phyloP scores from a whole-genome alignment of 2,113 vertebrate species.

The Rhynchomys soricoides region DNA sequence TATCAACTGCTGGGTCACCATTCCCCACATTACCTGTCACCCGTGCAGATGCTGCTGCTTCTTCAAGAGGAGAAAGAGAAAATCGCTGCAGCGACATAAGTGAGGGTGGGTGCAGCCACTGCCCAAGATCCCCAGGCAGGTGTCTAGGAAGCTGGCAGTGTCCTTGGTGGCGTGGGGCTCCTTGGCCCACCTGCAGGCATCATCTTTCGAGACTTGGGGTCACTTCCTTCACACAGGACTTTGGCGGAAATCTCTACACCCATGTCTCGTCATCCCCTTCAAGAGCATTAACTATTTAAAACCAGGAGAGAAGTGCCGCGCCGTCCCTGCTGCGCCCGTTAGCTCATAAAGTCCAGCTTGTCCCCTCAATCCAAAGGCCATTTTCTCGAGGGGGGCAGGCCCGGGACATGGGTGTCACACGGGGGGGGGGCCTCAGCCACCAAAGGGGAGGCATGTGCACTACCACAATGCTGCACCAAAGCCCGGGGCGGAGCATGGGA shows the following conservation, averaged over 20 bases:
- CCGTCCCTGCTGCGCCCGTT: background rate
- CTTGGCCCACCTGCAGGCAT: slow-evolving; percentile 3
- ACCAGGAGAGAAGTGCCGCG: slow-evolving; percentile 39
- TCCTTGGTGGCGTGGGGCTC: background rate
- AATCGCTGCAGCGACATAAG: slow-evolving; percentile 97
- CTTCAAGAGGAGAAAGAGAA: slow-evolving; percentile 99
- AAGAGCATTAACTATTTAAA: slow-evolving; percentile 79
- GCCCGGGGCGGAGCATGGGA: background rate
- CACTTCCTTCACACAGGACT: slow-evolving; percentile 73
- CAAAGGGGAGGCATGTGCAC: slow-evolving; percentile 30
- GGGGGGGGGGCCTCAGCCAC: slow-evolving; percentile 25
- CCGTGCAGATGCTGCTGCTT: slow-evolving; percentile 96
- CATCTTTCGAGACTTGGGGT: slow-evolving; percentile 36
- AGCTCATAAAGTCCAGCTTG: slow-evolving; percentile 67
- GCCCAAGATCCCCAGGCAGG: background rate
- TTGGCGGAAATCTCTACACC: slow-evolving; percentile 71
- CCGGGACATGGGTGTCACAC: background rate
- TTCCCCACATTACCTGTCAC: fast-evolving
- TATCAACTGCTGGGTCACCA: background rate
- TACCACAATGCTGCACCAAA: slow-evolving; percentile 79
- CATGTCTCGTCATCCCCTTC: slow-evolving; percentile 57
- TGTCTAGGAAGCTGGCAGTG: background rate
- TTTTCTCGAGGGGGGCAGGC: slow-evolving; percentile 62
- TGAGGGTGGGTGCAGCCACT: slow-evolving; percentile 79
- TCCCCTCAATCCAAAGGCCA: slow-evolving; percentile 78